Conservation (phyloP, 2,113 vertebrate genomes). For the Pogonocichla stellata region DNA sequence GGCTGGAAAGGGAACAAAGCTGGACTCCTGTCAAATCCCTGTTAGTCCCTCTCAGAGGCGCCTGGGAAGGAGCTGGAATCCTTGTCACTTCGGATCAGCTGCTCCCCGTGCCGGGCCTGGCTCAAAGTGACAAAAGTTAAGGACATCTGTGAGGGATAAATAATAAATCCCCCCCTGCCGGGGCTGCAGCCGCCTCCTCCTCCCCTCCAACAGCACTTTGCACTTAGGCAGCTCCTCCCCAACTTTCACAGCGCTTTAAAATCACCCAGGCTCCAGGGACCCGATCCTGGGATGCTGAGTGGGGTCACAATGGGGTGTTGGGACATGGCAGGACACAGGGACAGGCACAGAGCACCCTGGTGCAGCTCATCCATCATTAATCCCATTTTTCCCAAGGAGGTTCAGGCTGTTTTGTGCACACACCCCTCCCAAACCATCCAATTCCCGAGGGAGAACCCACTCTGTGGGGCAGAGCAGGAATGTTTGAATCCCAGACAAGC, state of each 20-base stretch:
- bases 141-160: constrained; percentile 52
- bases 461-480: not conserved
- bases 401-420: not conserved
- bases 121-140: not conserved
- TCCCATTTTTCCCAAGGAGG: not conserved
- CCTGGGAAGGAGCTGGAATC: not conserved
- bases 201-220: constrained; percentile 4
- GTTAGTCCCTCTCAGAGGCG: rapidly evolving
- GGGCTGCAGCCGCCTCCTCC: not conserved
- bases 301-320: not conserved
- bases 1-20: not conserved
- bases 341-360: not conserved
- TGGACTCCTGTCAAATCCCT: not conserved
- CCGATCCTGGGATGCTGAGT: rapidly evolving
- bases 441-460: rapidly evolving
- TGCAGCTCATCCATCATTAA: rapidly evolving
- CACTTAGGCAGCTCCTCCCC: constrained; percentile 32
- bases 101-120: not conserved
- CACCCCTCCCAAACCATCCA: rapidly evolving
- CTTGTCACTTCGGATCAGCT: constrained; percentile 38
- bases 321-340: rapidly evolving
- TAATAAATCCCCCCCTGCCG: not conserved
- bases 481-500: no score
- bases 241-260: constrained; percentile 11
- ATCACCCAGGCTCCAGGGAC: not conserved